Conservation (phyloP, 2,797 vertebrate genomes). For the Calcarius lapponicus region DNA sequence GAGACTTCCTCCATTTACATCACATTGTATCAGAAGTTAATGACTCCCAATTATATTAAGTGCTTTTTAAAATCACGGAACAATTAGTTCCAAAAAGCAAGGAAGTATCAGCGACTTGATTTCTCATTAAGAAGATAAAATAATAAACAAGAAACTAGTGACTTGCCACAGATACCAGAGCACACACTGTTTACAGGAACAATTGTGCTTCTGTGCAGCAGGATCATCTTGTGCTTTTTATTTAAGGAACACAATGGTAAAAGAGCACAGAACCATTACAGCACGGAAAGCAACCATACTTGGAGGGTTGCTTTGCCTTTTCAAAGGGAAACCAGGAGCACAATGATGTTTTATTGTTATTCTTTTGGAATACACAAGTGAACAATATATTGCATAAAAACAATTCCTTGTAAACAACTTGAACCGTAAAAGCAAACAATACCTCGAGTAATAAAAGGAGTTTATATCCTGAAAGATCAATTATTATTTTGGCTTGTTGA, state of each 20-base stretch:
- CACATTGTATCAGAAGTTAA: neutral
- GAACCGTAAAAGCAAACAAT: slow-evolving; percentile 28
- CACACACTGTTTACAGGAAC: neutral
- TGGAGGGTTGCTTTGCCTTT: slow-evolving; percentile 12
- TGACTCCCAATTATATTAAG: neutral
- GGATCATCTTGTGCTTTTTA: slow-evolving; percentile 52
- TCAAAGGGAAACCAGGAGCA: slow-evolving; percentile 30
- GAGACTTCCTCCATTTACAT: neutral
- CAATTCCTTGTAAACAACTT: slow-evolving; percentile 27
- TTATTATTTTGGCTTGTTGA: neutral
- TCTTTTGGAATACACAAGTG: slow-evolving; percentile 6
- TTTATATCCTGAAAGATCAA: slow-evolving; percentile 12
- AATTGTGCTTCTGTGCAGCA: neutral
- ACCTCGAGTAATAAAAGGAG: slow-evolving; percentile 1
- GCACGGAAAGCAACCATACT: neutral
- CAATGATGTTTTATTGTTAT: slow-evolving; percentile 34
- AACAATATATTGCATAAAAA: slow-evolving; percentile 27
- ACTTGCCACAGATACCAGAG: neutral
- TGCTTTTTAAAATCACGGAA: neutral
- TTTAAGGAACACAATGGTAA: slow-evolving; percentile 59
- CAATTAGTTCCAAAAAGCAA: slow-evolving; percentile 38
- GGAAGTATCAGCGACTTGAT: slow-evolving; percentile 48
- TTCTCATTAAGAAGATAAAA: slow-evolving; percentile 50
- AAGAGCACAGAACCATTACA: neutral
- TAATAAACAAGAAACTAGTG: slow-evolving; percentile 23